Percentiles rank a stretch among this genome's conserved stretches.
These are phyloP conservation scores for Lates japonicus DNA, from an alignment of 2,797 vertebrate species.

Conservation along the genomic window DNA sequence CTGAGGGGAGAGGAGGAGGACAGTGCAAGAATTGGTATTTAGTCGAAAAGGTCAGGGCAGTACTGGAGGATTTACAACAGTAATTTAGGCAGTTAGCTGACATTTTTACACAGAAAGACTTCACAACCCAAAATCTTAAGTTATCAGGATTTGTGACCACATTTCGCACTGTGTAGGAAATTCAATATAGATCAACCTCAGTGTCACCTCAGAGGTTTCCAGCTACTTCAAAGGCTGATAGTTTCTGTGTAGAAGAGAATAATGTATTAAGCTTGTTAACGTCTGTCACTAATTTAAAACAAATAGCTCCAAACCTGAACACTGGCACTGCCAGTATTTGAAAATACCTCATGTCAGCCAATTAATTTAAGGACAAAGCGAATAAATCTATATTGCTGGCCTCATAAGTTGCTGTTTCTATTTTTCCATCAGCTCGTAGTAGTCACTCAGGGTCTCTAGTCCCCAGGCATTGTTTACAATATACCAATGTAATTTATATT, in stretches of 20 bases:
- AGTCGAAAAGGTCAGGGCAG: background rate
- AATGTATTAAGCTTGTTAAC: background rate
- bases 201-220: background rate
- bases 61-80: background rate
- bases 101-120: background rate
- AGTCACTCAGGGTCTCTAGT: too few relatives aligned
- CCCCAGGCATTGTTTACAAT: background rate
- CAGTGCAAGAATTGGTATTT: background rate
- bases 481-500: background rate
- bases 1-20: constrained; percentile 72
- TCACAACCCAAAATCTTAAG: background rate
- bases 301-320: background rate
- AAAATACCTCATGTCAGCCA: background rate
- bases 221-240: background rate
- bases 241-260: background rate
- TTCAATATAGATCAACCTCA: background rate
- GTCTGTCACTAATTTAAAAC: background rate
- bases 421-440: background rate
- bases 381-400: background rate
- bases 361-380: background rate
- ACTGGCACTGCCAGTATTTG: background rate
- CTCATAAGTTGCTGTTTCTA: background rate
- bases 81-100: background rate
- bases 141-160: background rate
- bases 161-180: background rate